Evolutionary conservation across 2,113 vertebrate genomes (phyloP).

Genomic region (Pedionomus torquatus): DNA sequence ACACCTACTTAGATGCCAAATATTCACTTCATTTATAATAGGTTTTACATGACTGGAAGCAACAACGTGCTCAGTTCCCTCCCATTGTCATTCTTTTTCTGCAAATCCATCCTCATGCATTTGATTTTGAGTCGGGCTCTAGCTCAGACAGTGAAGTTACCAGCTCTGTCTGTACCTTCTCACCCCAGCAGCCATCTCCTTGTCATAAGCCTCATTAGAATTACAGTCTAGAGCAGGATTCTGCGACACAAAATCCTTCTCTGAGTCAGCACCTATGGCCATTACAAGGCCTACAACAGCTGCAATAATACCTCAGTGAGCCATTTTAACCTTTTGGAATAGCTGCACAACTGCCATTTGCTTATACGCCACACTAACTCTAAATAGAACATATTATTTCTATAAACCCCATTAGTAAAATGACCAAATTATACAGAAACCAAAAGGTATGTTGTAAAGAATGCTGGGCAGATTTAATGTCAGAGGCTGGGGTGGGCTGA

Average conservation of each 20-base stretch:
- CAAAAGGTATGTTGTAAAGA: conserved; percentile 19
- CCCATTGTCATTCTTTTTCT: neutral
- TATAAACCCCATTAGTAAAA: conserved; percentile 62
- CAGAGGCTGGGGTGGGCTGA: neutral
- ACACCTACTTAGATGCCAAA: neutral
- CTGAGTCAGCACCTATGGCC: conserved; percentile 53
- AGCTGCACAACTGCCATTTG: conserved; percentile 59
- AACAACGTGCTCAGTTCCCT: neutral
- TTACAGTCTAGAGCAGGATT: conserved; percentile 1
- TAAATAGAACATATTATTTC: conserved; percentile 59
- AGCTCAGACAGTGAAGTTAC: neutral
- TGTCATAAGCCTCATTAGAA: neutral
- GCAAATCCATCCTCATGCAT: neutral
- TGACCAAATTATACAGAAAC: conserved; percentile 6
- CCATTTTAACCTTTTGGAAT: conserved; percentile 37
- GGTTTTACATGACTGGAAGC: neutral
- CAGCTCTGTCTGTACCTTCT: neutral
- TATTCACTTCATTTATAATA: neutral
- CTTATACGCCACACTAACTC: conserved; percentile 49
- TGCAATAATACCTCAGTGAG: conserved; percentile 66
- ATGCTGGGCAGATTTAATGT: neutral
- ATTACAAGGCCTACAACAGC: conserved; percentile 63
- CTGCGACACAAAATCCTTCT: conserved; percentile 15
- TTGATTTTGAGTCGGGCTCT: neutral
- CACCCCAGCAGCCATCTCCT: neutral